Conservation (phyloP, 2,888 invertebrate genomes). For the Parnassius mnemosyne region DNA sequence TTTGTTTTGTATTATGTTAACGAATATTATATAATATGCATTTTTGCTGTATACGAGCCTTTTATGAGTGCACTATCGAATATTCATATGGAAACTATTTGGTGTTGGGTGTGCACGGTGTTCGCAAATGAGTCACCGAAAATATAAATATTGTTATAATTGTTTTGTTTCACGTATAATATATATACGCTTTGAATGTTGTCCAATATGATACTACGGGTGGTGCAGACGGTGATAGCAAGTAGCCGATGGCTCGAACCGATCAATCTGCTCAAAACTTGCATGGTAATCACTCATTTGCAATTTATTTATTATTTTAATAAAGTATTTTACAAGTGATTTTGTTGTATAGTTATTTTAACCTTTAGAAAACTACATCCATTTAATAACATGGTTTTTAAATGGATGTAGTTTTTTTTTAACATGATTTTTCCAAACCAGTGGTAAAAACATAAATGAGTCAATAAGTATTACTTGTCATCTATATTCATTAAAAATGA, state of each 20-base stretch:
- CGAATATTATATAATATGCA: too few relatives aligned
- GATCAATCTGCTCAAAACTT: constrained; percentile 60
- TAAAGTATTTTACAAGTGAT: constrained; percentile 69
- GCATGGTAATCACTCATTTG: constrained; percentile 69
- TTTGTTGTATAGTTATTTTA: constrained; percentile 9
- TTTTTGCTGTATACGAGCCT: neutral
- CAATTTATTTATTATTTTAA: constrained; percentile 78
- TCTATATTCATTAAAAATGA: too few relatives aligned
- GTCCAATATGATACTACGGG: constrained; percentile 21
- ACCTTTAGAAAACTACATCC: too few relatives aligned
- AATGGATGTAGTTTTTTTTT: too few relatives aligned
- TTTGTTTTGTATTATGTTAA: too few relatives aligned
- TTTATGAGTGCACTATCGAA: neutral
- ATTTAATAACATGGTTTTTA: too few relatives aligned
- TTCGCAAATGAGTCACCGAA: neutral
- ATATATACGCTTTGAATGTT: constrained; percentile 35
- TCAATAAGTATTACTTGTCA: too few relatives aligned
- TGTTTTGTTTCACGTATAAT: constrained; percentile 44
- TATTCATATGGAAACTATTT: neutral
- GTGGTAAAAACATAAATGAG: too few relatives aligned
- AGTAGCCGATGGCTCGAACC: constrained; percentile 22
- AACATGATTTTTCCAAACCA: too few relatives aligned
- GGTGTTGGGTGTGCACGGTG: constrained; percentile 21
- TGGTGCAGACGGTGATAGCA: neutral
- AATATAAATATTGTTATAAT: constrained; percentile 34